Evolutionary conservation across 2,888 invertebrate species (phyloP).

Genomic region (Cephus sareptanus): DNA sequence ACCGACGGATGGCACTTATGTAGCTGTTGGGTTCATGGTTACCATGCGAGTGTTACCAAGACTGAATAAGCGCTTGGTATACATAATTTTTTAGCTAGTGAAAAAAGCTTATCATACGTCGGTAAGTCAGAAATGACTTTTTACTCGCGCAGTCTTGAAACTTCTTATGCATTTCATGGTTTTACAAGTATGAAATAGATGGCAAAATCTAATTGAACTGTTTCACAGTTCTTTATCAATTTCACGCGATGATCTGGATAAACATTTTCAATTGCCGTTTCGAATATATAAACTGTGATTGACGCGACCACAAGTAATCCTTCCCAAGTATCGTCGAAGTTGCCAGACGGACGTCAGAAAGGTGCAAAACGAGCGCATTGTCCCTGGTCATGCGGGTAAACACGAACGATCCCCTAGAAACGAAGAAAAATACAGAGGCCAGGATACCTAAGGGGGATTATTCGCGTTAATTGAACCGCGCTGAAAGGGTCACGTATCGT

Average conservation of each 20-base stretch:
- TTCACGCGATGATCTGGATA: neutral
- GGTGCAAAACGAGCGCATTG: neutral
- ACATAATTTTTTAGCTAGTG: neutral
- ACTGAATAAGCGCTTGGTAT: no score
- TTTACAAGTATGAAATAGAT: neutral
- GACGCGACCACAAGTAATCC: neutral
- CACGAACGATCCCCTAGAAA: neutral
- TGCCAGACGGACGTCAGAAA: neutral
- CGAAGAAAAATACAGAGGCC: neutral
- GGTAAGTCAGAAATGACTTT: neutral
- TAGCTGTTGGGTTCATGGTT: neutral
- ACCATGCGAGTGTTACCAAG: neutral
- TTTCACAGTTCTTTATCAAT: neutral
- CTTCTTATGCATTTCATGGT: neutral
- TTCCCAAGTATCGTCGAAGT: neutral
- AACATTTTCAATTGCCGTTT: neutral
- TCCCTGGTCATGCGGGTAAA: neutral
- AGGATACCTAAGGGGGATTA: neutral
- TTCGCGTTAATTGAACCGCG: slow-evolving; percentile 20
- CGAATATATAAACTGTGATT: neutral
- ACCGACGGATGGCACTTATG: neutral
- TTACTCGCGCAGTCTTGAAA: neutral
- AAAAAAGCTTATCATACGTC: neutral
- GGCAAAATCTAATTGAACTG: neutral
- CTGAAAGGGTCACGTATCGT: slow-evolving; percentile 18